Percentiles rank a stretch among this genome's conserved stretches.
Evolutionary conservation across 2,113 vertebrate genomes (phyloP).

Genomic region (Actenoides hombroni): DNA sequence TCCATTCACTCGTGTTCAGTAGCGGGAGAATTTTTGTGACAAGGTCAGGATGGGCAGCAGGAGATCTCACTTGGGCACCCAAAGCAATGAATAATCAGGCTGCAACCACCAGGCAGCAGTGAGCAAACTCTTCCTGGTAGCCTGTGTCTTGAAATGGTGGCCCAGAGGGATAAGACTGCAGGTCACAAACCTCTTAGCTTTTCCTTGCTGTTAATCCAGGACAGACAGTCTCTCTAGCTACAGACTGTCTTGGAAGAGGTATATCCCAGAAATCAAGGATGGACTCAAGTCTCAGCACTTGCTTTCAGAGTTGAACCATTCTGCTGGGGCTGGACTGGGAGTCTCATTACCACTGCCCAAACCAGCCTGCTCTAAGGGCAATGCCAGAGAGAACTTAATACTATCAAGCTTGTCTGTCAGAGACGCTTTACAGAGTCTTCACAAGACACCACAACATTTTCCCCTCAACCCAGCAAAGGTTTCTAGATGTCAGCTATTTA

Average conservation of each 20-base stretch:
- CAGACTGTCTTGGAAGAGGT: background rate
- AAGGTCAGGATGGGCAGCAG: background rate
- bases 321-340: background rate
- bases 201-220: background rate
- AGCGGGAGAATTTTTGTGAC: background rate
- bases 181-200: background rate
- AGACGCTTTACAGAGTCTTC: background rate
- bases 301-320: background rate
- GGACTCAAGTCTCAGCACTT: background rate
- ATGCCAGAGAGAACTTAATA: background rate
- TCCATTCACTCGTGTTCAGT: accelerated
- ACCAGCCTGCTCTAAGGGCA: background rate
- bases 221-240: background rate
- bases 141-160: background rate
- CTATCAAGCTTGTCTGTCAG: background rate
- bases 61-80: background rate
- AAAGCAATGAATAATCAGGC: background rate
- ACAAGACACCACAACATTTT: background rate
- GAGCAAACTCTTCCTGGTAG: background rate
- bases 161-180: background rate
- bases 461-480: background rate
- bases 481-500: background rate
- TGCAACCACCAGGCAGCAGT: background rate
- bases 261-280: background rate
- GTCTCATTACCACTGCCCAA: background rate